Percentiles rank a stretch among this genome's conserved stretches.
These are phyloP conservation scores for Drosophila kambysellisi DNA, from an alignment of 2,888 invertebrate species.

Conservation along the genomic window DNA sequence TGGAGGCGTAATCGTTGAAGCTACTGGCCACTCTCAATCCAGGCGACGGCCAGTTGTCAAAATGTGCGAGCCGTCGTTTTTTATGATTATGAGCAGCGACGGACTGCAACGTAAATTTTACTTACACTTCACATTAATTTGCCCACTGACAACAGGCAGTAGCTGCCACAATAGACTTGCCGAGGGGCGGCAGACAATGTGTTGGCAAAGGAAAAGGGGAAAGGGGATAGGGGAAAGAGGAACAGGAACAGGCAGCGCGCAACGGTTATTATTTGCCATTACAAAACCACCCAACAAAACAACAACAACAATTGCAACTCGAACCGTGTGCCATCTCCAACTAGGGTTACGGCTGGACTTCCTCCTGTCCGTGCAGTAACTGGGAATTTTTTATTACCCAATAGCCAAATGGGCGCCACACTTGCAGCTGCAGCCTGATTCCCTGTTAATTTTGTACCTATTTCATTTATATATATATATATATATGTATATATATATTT, in stretches of 20 bases:
- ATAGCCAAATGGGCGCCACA: slow-evolving; percentile 33
- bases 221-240: background rate
- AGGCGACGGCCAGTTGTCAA: slow-evolving; percentile 54
- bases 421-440: slow-evolving; percentile 33
- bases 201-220: background rate
- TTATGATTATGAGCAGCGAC: slow-evolving; percentile 74
- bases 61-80: slow-evolving; percentile 65
- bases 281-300: slow-evolving; percentile 45
- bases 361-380: slow-evolving; percentile 9
- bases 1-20: slow-evolving; percentile 22
- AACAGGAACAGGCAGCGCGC: slow-evolving; percentile 11
- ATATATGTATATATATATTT: background rate
- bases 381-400: slow-evolving; percentile 41
- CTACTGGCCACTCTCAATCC: slow-evolving; percentile 8
- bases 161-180: slow-evolving; percentile 7
- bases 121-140: slow-evolving; percentile 78
- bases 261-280: slow-evolving; percentile 78
- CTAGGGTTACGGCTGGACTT: slow-evolving; percentile 3
- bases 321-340: slow-evolving; percentile 12
- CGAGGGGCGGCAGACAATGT: slow-evolving; percentile 9
- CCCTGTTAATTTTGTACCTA: slow-evolving; percentile 45
- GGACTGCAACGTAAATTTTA: slow-evolving; percentile 71
- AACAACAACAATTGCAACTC: slow-evolving; percentile 14
- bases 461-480: slow-evolving; percentile 2
- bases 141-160: slow-evolving; percentile 53